phyloP scores from a whole-genome alignment of 2,888 invertebrate species.

The Oligia fasciuncula region DNA sequence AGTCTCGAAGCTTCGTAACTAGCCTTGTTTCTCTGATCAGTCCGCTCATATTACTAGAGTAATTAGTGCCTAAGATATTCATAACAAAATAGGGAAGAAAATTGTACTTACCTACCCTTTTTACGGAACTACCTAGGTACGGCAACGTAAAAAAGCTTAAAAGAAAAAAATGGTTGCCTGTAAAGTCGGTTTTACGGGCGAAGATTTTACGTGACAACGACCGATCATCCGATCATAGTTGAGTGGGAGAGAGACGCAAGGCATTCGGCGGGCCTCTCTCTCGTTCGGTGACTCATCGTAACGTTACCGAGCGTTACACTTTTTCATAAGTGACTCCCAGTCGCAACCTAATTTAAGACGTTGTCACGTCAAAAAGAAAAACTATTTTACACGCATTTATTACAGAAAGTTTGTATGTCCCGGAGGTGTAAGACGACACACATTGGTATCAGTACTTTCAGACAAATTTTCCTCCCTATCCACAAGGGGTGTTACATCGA shows the following conservation, averaged over 20 bases:
- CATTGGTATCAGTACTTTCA: constrained; percentile 41
- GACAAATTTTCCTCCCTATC: constrained; percentile 51
- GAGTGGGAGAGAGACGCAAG: no score
- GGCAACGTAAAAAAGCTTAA: constrained; percentile 3
- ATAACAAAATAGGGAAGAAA: background rate
- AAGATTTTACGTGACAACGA: no score
- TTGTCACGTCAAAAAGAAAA: no score
- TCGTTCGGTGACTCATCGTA: no score
- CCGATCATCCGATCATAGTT: no score
- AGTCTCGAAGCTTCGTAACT: background rate
- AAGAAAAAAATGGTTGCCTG: no score
- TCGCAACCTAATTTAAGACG: no score
- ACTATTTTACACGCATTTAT: constrained; percentile 67
- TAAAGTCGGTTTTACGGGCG: no score
- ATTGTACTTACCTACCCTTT: background rate
- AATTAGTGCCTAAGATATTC: constrained; percentile 13
- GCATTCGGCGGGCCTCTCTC: no score
- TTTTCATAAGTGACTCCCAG: no score
- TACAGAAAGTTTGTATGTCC: constrained; percentile 70
- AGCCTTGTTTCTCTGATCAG: constrained; percentile 2
- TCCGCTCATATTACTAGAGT: background rate
- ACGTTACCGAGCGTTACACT: no score
- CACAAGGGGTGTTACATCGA: constrained; percentile 71
- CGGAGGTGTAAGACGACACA: constrained; percentile 62
- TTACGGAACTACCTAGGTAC: background rate